Evolutionary conservation across 2,888 invertebrate species (phyloP), one percentile per base, ranked within the genome.

Genomic region (Chirona hameri): DNA sequence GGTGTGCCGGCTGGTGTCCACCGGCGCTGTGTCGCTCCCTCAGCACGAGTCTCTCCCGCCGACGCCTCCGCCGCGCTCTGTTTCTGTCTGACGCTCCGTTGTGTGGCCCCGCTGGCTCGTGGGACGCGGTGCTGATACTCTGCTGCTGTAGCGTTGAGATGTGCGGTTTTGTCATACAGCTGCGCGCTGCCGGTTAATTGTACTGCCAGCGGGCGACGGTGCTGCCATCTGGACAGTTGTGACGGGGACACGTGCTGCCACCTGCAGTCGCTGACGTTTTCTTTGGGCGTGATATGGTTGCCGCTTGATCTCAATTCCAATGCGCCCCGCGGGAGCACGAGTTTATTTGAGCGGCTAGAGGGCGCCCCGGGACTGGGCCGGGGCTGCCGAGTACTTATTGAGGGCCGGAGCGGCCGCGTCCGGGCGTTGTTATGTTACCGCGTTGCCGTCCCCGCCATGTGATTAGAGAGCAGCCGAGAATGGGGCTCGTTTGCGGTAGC

Each of bases 361-460:
- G n/a, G n/a, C n/a, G n/a, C n/a, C n/a, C n/a, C n/a, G n/a, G n/a
- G n/a, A n/a, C n/a, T n/a, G n/a, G n/a, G n/a, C n/a, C n/a, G n/a
- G n/a, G n/a, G n/a, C n/a, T n/a, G n/a, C n/a, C n/a, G n/a, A n/a
- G n/a, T n/a, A n/a, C n/a, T n/a, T n/a, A n/a, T n/a, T n/a, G 48
- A 7, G 48, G 48, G 48, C 48, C 12, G 48, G 7, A 12, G 48
- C 9, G 48, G 48, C 48, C 12, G 21, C 76, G n/a, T n/a, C n/a
- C 15, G 9, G 76, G 31, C 18, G 76, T 31, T 39, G 76, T 39
- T 76, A 31, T 76, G 76, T 76, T 76, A 76, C 24, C 29, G 76
- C 29, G 76, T 39, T 76, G 76, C 76, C 29, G 76, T 76, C 69
- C 29, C 76, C 39, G 39, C 39, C 39, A 76, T 76, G 76, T 76